A percentile compares a stretch with the other conserved stretches of the same genome.
These are phyloP conservation scores for Oxyruncus cristatus DNA, from an alignment of 2,113 vertebrate species.

Conservation along the genomic window DNA sequence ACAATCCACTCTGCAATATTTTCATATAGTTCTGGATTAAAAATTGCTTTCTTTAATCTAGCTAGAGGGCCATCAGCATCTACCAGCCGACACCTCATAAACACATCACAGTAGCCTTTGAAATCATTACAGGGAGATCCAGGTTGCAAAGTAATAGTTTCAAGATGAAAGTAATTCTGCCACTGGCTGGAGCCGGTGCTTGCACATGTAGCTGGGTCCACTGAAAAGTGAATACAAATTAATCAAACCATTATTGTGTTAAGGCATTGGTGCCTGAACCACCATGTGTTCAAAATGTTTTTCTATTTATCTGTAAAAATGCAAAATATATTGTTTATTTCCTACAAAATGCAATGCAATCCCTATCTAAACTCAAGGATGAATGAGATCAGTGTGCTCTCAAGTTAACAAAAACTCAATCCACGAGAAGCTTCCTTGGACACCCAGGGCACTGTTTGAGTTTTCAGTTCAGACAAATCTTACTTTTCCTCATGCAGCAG, in stretches of 20 bases:
- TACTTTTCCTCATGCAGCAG: slow-evolving; percentile 95
- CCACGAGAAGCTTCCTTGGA: neutral
- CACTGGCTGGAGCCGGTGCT: slow-evolving; percentile 87
- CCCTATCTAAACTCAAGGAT: neutral
- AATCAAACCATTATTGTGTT: neutral
- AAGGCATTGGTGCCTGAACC: neutral
- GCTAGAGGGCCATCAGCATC: slow-evolving; percentile 96
- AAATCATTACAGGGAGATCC: slow-evolving; percentile 98
- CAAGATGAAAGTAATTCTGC: slow-evolving; percentile 75
- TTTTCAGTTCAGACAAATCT: slow-evolving; percentile 50
- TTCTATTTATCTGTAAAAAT: neutral
- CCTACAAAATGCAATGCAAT: neutral
- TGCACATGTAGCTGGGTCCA: slow-evolving; percentile 80
- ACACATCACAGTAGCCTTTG: slow-evolving; percentile 97
- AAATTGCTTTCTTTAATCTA: slow-evolving; percentile 96
- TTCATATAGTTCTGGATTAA: slow-evolving; percentile 93
- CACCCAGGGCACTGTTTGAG: neutral
- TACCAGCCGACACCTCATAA: slow-evolving; percentile 92
- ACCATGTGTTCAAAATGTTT: neutral
- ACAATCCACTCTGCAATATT: slow-evolving; percentile 97
- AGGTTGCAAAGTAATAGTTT: slow-evolving; percentile 87
- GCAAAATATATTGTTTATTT: neutral
- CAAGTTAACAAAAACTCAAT: neutral
- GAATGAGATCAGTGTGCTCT: neutral
- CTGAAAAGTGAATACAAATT: slow-evolving; percentile 67